Evolutionary conservation across 2,113 vertebrate genomes (phyloP), one percentile per base, ranked within the genome.

Genomic region (Micromys minutus): DNA sequence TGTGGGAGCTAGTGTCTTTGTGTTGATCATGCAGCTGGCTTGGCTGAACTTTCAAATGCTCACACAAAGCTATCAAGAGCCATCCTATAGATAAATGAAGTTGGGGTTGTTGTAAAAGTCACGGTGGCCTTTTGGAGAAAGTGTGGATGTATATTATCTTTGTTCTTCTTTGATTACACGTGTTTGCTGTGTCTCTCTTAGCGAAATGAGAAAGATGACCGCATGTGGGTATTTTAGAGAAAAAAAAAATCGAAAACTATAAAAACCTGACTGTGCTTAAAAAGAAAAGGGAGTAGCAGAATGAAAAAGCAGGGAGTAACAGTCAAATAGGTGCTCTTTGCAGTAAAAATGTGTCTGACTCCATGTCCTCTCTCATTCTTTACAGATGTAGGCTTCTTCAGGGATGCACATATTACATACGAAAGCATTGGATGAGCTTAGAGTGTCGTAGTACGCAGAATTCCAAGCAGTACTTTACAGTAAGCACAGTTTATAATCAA

Each of bases 1-100:
- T 98, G 98, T 98, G 98, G 97, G 97, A 98, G 97, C 96, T 96
- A 97, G 98, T 98, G 98, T 98, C 98, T 98, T 96, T 96, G 80
- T 84, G 96, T 59, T 96, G 97, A 97, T 97, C 90, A 2, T 95
- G 97, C 98, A 98, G 98, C 98, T 98, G 98, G 96, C 94, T 61
- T 98, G 98, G 98, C 98, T 98, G 98, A 98, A 98, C 97, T 98
- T 98, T 97, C n/a, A 89, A 96, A 97, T 96, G 96, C 97, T 98
- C 97, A 95, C 96, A 97, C 94, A 89, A 95, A 94, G 95, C 97
- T 97, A 98, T 98, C 96, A 97, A 97, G 94, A 97, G 96, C 89
- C 81, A 96, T 84, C 94, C 50, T 94, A 96, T 96, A 96, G 97
- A 96, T 89, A 94, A 86, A 96, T 93, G 96, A 89, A 94, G 83